Evolutionary conservation across 1,140 invertebrate genomes (phyloP).

Genomic region (Brachionus rubens): DNA sequence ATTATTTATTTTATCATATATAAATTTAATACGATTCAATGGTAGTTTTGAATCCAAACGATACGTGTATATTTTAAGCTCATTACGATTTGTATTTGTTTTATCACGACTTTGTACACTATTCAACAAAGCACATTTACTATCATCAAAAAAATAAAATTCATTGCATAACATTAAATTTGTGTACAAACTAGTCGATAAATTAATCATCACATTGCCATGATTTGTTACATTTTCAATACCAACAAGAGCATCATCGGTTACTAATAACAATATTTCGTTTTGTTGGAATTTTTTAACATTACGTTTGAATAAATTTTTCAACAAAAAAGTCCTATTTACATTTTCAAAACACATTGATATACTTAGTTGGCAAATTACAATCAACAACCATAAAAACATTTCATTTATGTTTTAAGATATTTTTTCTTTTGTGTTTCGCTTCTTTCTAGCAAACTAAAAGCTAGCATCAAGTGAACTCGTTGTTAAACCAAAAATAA

Average conservation of each 20-base stretch:
- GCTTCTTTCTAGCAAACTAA: not conserved
- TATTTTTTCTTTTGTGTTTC: too few relatives aligned
- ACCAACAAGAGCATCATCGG: not conserved
- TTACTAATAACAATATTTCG: not conserved
- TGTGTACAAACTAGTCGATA: not conserved
- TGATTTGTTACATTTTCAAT: not conserved
- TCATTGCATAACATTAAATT: not conserved
- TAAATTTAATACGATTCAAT: conserved; percentile 1
- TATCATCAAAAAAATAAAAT: not conserved
- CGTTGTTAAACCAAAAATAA: too few relatives aligned
- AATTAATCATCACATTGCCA: not conserved
- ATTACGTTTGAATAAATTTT: not conserved
- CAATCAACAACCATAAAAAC: conserved; percentile 25
- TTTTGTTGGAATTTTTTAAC: not conserved
- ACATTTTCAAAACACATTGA: not conserved
- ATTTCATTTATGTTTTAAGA: not conserved
- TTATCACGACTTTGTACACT: too few relatives aligned
- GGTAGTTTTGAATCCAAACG: not conserved
- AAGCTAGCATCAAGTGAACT: conserved; percentile 2
- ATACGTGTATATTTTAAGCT: not conserved
- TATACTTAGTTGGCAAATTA: not conserved
- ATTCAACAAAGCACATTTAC: not conserved
- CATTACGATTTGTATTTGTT: not conserved
- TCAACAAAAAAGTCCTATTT: conserved; percentile 3
- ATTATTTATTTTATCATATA: not conserved